phyloP scores from a whole-genome alignment of 2,797 vertebrate species.

The Emys orbicularis region DNA sequence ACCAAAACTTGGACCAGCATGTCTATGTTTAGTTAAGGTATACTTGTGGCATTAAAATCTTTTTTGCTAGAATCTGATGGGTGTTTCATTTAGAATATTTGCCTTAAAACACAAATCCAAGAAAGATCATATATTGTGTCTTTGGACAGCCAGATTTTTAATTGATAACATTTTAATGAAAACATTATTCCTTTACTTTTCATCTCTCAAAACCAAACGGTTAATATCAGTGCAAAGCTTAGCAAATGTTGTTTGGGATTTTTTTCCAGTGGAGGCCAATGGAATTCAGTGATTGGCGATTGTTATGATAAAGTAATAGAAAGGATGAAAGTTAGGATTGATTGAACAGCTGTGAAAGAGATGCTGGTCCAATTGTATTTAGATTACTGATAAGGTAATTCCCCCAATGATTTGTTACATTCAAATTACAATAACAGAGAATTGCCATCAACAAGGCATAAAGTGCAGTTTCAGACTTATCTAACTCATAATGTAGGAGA shows the following conservation, averaged over 20 bases:
- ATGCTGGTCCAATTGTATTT: constrained; percentile 64
- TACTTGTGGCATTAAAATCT: constrained; percentile 8
- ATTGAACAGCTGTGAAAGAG: constrained; percentile 72
- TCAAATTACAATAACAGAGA: constrained; percentile 64
- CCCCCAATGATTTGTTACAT: constrained; percentile 56
- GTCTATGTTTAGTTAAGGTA: constrained; percentile 71
- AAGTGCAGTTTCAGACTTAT: constrained; percentile 53
- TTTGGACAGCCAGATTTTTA: constrained; percentile 1
- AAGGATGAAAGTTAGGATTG: constrained; percentile 66
- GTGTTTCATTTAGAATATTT: constrained; percentile 68
- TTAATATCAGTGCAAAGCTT: neutral
- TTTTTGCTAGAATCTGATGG: constrained; percentile 58
- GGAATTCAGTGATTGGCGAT: constrained; percentile 63
- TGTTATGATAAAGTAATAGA: constrained; percentile 53
- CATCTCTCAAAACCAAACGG: constrained; percentile 6
- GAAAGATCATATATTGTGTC: constrained; percentile 48
- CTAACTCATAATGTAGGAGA: constrained; percentile 28
- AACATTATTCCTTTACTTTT: constrained; percentile 7
- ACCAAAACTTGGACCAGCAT: constrained; percentile 69
- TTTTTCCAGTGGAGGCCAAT: neutral
- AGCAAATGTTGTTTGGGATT: neutral
- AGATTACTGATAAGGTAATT: constrained; percentile 76
- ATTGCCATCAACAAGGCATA: constrained; percentile 63
- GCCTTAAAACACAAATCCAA: constrained; percentile 16
- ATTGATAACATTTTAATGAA: neutral